Percentiles rank a stretch among this genome's conserved stretches.
Evolutionary conservation across 2,888 invertebrate species (phyloP).

Genomic region (Heliconius aoede): DNA sequence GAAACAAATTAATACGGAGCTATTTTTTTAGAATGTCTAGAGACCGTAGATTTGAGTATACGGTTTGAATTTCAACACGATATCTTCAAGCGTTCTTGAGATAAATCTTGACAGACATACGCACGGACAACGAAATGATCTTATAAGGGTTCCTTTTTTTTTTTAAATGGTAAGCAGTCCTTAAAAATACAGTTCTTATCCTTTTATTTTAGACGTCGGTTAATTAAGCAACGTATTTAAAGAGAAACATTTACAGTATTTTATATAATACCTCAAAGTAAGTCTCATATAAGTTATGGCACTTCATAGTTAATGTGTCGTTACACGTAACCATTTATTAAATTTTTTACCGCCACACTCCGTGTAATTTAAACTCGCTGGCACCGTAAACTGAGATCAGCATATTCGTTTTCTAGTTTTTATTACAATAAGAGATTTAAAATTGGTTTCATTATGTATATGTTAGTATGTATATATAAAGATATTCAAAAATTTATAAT

Average conservation of each 20-base stretch:
- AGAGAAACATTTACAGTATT: neutral
- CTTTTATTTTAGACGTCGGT: neutral
- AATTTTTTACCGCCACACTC: conserved; percentile 11
- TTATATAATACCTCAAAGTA: neutral
- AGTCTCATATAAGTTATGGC: neutral
- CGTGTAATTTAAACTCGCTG: conserved; percentile 25
- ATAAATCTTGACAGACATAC: too few relatives aligned
- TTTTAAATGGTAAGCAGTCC: too few relatives aligned
- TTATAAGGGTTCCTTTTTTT: too few relatives aligned
- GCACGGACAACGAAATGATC: too few relatives aligned
- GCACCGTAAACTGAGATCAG: neutral
- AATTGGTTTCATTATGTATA: neutral
- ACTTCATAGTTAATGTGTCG: conserved; percentile 25
- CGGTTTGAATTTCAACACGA: too few relatives aligned
- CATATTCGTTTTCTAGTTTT: neutral
- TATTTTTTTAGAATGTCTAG: too few relatives aligned
- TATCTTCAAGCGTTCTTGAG: too few relatives aligned
- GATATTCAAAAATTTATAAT: too few relatives aligned
- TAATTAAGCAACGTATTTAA: neutral
- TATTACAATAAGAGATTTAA: neutral
- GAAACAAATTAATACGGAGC: too few relatives aligned
- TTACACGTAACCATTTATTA: conserved; percentile 19
- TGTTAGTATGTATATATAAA: neutral
- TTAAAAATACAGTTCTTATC: too few relatives aligned
- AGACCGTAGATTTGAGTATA: too few relatives aligned